Evolutionary conservation across 2,797 vertebrate species (phyloP).

Genomic region (Adrianichthys oophorus): DNA sequence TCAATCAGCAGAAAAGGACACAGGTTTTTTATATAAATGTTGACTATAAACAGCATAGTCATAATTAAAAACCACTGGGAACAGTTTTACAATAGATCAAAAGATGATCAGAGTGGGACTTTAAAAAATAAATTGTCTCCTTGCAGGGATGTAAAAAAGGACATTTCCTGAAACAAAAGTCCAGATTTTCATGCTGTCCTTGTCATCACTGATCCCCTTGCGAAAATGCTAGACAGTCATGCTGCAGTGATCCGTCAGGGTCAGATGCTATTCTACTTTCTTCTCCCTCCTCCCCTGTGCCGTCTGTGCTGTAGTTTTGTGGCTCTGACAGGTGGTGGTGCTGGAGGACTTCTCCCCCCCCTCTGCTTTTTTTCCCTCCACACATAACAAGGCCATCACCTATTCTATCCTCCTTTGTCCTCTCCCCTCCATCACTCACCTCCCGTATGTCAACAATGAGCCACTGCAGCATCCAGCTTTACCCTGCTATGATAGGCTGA

Average conservation of each 20-base stretch:
- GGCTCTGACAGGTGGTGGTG: slow-evolving; percentile 76
- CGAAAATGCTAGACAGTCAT: slow-evolving; percentile 73
- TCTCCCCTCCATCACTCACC: slow-evolving; percentile 72
- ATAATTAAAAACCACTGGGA: too few species aligned
- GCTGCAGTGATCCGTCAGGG: slow-evolving; percentile 78
- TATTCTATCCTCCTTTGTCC: slow-evolving; percentile 74
- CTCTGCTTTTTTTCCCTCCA: slow-evolving; percentile 26
- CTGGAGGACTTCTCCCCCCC: slow-evolving; percentile 72
- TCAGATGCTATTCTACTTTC: slow-evolving; percentile 55
- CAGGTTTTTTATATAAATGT: too few species aligned
- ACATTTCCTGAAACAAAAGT: slow-evolving; percentile 14
- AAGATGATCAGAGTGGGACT: slow-evolving; percentile 8
- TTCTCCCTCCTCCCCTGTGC: slow-evolving; percentile 28
- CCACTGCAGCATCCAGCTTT: slow-evolving; percentile 64
- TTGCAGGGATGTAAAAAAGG: slow-evolving; percentile 21
- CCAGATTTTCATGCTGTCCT: slow-evolving; percentile 62
- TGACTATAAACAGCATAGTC: too few species aligned
- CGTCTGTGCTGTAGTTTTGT: slow-evolving; percentile 62
- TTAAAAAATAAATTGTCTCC: slow-evolving; percentile 1
- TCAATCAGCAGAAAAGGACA: too few species aligned
- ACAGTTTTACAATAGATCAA: too few species aligned
- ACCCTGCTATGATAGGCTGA: slow-evolving; percentile 26
- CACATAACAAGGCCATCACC: slow-evolving; percentile 72
- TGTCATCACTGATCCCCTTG: slow-evolving; percentile 66
- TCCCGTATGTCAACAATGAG: slow-evolving; percentile 55